Conservation (phyloP, 2,888 invertebrate genomes). For the Conistra vaccinii region DNA sequence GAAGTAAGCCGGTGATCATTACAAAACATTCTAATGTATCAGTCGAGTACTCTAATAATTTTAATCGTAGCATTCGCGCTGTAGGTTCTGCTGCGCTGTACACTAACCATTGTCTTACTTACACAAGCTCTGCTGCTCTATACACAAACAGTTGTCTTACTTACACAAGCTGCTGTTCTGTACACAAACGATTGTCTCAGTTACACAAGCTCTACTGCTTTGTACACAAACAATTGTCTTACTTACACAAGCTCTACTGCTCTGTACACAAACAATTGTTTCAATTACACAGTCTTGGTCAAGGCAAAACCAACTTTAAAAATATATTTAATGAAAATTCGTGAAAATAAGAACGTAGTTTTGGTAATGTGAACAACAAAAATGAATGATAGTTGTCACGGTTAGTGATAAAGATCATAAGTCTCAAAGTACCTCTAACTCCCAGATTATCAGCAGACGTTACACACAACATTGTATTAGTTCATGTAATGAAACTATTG, state of each 20-base stretch:
- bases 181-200: neutral
- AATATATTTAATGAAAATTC: neutral
- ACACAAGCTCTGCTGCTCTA: too few relatives aligned
- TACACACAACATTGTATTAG: constrained; percentile 20
- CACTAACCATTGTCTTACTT: too few relatives aligned
- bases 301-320: too few relatives aligned
- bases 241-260: too few relatives aligned
- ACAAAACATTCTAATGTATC: neutral
- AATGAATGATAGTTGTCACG: neutral
- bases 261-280: too few relatives aligned
- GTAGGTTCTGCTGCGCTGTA: neutral
- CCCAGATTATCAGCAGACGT: constrained; percentile 27
- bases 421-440: neutral
- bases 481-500: constrained; percentile 36
- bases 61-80: neutral
- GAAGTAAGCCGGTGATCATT: neutral
- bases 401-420: neutral
- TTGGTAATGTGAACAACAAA: neutral
- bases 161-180: too few relatives aligned
- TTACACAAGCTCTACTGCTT: too few relatives aligned
- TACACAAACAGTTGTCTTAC: too few relatives aligned
- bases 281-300: neutral
- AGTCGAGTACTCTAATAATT: neutral
- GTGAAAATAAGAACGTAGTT: neutral
- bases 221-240: too few relatives aligned